Evolutionary conservation across 2,888 invertebrate genomes (phyloP).

Genomic region (Ephialtes manifestator): DNA sequence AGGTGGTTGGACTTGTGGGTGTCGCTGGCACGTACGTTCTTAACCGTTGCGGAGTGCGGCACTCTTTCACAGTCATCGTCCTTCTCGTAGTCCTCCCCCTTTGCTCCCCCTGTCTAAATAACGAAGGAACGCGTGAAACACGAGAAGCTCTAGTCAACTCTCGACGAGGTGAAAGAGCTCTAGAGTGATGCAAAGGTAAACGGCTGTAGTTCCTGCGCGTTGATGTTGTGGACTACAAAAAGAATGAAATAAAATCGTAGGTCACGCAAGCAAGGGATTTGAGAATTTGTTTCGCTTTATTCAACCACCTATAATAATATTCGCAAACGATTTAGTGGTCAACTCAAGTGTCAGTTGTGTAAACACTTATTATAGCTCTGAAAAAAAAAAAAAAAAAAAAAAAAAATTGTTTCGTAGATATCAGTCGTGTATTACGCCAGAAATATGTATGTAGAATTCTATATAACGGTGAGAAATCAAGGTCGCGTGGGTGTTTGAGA

Average conservation of each 20-base stretch:
- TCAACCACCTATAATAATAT: constrained; percentile 25
- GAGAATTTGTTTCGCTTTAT: constrained; percentile 50
- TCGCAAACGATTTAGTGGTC: constrained; percentile 16
- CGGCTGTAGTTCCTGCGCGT: neutral
- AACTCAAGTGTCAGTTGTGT: neutral
- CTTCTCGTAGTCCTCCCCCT: constrained; percentile 53
- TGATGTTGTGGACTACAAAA: constrained; percentile 27
- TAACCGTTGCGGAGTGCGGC: neutral
- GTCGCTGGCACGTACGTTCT: constrained; percentile 6
- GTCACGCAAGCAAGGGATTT: constrained; percentile 76
- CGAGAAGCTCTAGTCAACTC: constrained; percentile 66
- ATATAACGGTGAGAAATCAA: constrained; percentile 57
- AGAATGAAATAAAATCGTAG: constrained; percentile 74
- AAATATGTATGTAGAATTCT: constrained; percentile 4
- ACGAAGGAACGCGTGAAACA: constrained; percentile 72
- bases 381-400: too few species aligned
- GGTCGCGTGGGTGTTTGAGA: constrained; percentile 57
- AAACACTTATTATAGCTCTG: neutral
- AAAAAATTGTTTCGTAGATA: constrained; percentile 3
- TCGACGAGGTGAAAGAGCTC: constrained; percentile 26
- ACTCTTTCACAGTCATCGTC: constrained; percentile 50
- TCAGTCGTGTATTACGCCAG: neutral
- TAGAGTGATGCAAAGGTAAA: constrained; percentile 7
- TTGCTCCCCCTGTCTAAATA: neutral
- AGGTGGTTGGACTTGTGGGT: constrained; percentile 65